A percentile compares a stretch with the other conserved stretches of the same genome.
phyloP scores from a whole-genome alignment of 2,888 invertebrate species.

The Melieria picta region DNA sequence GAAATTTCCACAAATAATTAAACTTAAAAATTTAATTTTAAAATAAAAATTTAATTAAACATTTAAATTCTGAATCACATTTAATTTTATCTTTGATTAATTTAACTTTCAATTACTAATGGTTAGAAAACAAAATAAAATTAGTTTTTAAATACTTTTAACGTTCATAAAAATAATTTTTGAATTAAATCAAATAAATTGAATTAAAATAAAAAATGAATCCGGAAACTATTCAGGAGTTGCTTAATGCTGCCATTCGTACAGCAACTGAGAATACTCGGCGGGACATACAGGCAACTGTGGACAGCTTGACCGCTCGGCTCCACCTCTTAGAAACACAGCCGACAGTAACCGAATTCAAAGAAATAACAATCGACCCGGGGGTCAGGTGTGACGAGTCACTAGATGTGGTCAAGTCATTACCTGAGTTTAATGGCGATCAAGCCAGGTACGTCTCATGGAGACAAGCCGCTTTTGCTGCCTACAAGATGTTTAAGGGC shows the following conservation, averaged over 20 bases:
- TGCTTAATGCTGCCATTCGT: background rate
- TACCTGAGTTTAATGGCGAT: constrained; percentile 27
- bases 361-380: background rate
- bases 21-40: too few species aligned
- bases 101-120: too few species aligned
- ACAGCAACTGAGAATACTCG: background rate
- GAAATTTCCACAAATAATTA: too few species aligned
- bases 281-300: background rate
- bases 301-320: constrained; percentile 1
- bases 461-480: constrained; percentile 33
- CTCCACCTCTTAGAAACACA: constrained; percentile 7
- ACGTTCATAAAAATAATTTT: too few species aligned
- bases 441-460: constrained; percentile 36
- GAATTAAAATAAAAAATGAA: too few species aligned
- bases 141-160: too few species aligned
- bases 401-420: constrained; percentile 26
- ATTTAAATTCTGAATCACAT: too few species aligned
- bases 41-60: too few species aligned
- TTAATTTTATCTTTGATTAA: too few species aligned
- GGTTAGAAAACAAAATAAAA: too few species aligned
- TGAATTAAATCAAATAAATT: too few species aligned
- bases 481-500: constrained; percentile 5
- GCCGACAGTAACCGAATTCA: background rate
- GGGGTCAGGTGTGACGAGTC: constrained; percentile 8
- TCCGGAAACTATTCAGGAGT: too few species aligned